Conservation (phyloP, 2,888 invertebrate genomes). For the Trypoxylon attenuatum region DNA sequence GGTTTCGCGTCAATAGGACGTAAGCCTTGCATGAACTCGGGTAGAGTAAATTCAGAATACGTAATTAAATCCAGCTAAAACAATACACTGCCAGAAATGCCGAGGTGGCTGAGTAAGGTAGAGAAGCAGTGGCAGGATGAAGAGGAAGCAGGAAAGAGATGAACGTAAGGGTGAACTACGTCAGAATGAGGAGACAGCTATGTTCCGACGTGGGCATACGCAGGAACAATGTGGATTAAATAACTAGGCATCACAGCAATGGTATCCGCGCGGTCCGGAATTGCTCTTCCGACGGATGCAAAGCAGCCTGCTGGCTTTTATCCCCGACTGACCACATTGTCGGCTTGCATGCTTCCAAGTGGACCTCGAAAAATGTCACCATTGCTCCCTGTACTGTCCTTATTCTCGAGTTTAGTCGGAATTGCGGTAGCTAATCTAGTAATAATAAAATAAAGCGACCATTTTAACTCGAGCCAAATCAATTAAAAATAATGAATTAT, state of each 20-base stretch:
- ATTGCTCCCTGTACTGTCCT: background rate
- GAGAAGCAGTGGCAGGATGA: background rate
- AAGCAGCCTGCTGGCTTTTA: conserved; percentile 46
- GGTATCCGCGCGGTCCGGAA: conserved; percentile 37
- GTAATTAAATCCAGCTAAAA: conserved; percentile 58
- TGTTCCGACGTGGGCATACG: conserved; percentile 11
- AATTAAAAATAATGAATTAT: too few relatives aligned
- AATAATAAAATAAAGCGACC: too few relatives aligned
- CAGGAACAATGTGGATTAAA: conserved; percentile 64
- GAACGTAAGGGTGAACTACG: background rate
- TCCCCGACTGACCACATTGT: conserved; percentile 31
- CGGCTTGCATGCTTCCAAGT: background rate
- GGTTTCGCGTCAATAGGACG: too few relatives aligned
- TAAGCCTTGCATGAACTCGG: too few relatives aligned
- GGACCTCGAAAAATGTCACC: background rate
- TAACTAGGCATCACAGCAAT: conserved; percentile 44
- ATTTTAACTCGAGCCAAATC: too few relatives aligned
- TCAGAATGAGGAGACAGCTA: background rate
- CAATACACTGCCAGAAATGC: too few relatives aligned
- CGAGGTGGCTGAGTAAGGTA: conserved; percentile 10
- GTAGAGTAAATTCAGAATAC: too few relatives aligned
- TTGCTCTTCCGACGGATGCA: conserved; percentile 43
- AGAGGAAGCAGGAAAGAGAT: background rate
- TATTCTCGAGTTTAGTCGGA: background rate
- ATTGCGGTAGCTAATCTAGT: too few relatives aligned